phyloP scores from a whole-genome alignment of 1,140 invertebrate genomes.

The Drosophila serrata region DNA sequence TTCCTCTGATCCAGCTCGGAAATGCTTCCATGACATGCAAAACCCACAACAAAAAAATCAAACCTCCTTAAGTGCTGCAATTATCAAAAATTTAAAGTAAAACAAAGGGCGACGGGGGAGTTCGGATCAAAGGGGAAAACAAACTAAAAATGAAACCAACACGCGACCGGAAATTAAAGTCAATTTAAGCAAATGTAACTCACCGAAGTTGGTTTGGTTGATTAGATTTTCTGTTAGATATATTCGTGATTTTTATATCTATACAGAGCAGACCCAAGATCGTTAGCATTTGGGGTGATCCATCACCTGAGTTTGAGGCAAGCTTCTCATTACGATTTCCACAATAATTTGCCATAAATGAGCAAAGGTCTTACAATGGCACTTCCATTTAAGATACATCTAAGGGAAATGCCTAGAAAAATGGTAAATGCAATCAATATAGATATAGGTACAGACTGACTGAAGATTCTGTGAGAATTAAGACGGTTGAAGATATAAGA shows the following conservation, averaged over 20 bases:
- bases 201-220: constrained; percentile 56
- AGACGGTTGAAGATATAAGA: not conserved
- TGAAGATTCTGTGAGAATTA: not conserved
- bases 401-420: constrained; percentile 1
- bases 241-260: constrained; percentile 31
- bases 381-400: constrained; percentile 9
- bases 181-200: constrained; percentile 72
- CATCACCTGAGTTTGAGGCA: constrained; percentile 20
- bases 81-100: constrained; percentile 75
- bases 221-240: constrained; percentile 43
- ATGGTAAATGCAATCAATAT: constrained; percentile 19
- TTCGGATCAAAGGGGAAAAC: constrained; percentile 2
- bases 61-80: constrained; percentile 65
- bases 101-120: constrained; percentile 32
- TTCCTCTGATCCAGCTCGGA: constrained; percentile 64
- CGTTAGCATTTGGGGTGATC: constrained; percentile 44
- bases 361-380: constrained; percentile 44
- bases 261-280: constrained; percentile 15
- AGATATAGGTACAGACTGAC: constrained; percentile 13
- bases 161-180: constrained; percentile 82
- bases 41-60: constrained; percentile 45
- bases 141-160: constrained; percentile 38
- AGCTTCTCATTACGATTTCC: constrained; percentile 39
- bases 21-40: constrained; percentile 75
- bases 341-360: constrained; percentile 75